These are phyloP conservation scores for Octonoba sinensis DNA, from an alignment of 2,888 invertebrate species.

Conservation along the genomic window DNA sequence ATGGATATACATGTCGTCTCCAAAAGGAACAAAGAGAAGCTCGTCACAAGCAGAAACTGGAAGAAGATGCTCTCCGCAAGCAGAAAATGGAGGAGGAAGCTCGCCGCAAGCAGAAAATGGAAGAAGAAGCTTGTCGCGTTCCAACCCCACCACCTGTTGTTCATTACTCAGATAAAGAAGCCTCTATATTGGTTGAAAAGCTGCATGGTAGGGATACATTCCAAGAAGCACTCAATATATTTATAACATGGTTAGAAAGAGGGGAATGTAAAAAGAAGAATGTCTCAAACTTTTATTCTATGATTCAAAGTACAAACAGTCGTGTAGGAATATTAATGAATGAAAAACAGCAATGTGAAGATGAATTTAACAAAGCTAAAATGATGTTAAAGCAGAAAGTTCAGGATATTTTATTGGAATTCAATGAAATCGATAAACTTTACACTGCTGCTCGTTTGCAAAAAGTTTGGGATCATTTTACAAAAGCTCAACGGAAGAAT, in stretches of 20 bases:
- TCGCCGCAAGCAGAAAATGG: constrained; percentile 82
- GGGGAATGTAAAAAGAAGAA: constrained; percentile 94
- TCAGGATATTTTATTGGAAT: constrained; percentile 88
- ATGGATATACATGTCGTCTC: constrained; percentile 90
- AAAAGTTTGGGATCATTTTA: constrained; percentile 99
- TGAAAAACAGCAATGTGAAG: constrained; percentile 89
- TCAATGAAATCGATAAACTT: constrained; percentile 99
- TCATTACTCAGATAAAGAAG: constrained; percentile 86
- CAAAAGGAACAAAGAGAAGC: constrained; percentile 84
- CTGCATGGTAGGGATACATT: constrained; percentile 77
- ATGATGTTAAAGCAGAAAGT: constrained; percentile 87
- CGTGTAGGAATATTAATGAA: constrained; percentile 87
- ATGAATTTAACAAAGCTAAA: constrained; percentile 87
- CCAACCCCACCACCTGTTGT: constrained; percentile 87
- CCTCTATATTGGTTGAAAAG: constrained; percentile 82
- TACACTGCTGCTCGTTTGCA: constrained; percentile 95
- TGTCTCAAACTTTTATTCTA: constrained; percentile 91
- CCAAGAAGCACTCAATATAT: constrained; percentile 67
- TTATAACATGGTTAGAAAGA: constrained; percentile 92
- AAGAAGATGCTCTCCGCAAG: constrained; percentile 80
- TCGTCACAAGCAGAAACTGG: constrained; percentile 82
- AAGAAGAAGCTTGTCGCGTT: constrained; percentile 77
- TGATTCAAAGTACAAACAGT: constrained; percentile 92
- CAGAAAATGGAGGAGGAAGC: constrained; percentile 80
- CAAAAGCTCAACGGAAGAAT: constrained; percentile 98